Conservation (phyloP, 2,113 vertebrate species). For the Collichthys lucidus region DNA sequence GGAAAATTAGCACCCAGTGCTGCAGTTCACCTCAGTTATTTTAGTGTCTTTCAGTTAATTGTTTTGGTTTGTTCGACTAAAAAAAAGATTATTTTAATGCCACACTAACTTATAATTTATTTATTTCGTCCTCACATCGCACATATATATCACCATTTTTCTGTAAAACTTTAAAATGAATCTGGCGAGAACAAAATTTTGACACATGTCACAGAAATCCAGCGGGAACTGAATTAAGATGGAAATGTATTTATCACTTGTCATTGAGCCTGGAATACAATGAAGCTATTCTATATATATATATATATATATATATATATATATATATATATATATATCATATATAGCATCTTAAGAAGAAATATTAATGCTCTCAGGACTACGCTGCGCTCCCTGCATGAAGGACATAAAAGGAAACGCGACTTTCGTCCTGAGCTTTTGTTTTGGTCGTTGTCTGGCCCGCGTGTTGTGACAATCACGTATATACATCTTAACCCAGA, state of each 20-base stretch:
- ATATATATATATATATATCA: too few relatives aligned
- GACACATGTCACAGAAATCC: not conserved
- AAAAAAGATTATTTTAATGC: not conserved
- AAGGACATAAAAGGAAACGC: conserved; percentile 19
- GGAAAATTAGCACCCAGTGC: not conserved
- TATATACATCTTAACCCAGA: conserved; percentile 59
- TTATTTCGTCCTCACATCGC: not conserved
- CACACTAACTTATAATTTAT: not conserved
- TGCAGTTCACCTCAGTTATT: not conserved
- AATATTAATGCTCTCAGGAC: too few relatives aligned
- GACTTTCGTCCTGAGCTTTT: not conserved
- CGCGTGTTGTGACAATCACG: conserved; percentile 28
- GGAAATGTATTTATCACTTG: not conserved
- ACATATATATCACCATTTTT: not conserved
- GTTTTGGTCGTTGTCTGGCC: conserved; percentile 18
- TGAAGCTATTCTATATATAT: not conserved
- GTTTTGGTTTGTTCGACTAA: not conserved
- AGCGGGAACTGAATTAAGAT: not conserved
- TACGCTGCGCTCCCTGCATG: not conserved
- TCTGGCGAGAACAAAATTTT: not conserved
- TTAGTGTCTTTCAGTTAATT: not conserved
- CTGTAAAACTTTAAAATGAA: too few relatives aligned
- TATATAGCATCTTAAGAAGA: too few relatives aligned
- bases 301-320: too few relatives aligned
- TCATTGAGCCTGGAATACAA: not conserved